Evolutionary conservation across 2,113 vertebrate genomes (phyloP), one percentile per base, ranked within the genome.

Genomic region (Anoplopoma fimbria): DNA sequence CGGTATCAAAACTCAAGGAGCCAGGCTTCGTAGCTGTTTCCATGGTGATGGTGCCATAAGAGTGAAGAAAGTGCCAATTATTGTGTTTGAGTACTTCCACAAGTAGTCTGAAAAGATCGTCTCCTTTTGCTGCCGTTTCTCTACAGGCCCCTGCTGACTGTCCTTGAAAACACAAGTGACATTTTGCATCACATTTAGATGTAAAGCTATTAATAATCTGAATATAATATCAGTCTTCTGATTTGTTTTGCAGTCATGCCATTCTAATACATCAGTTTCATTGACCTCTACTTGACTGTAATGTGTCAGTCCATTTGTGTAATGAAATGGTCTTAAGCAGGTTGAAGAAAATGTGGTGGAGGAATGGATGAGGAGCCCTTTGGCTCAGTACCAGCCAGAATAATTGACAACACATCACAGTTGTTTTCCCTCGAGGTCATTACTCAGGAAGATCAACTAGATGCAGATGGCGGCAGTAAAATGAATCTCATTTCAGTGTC

Each of bases 1-100:
- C 85, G 84, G 69, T 84, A 86, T 90, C 75, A 77, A 36, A 85
- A 60, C 86, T 94, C 82, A 79, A 95, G 92, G 83, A 93, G 85
- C 70, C 57, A 68, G 85, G 71, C 75, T 83, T 90, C 47, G 33
- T 80, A 63, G 69, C 83, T 2, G 95, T 94, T 91, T 74, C 93
- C 90, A 93, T 91, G 92, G 91, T 40, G 77, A 93, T 45, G 47
- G 64, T 61, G 69, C 71, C 73, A 58, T 82, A 80, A 88, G 77
- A 75, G 79, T 9, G 69, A 81, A 47, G 73, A 62, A 83, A 90
- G 90, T 77, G 79, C 49, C 84, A 92, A 83, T 90, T 88, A 92
- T 88, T 91, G 79, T 88, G 83, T 79, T 88, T 69, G 72, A 94
- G 93, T 87, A 84, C 89, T 85, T 89, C 63, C 85, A 83, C 72